Evolutionary conservation across 2,888 invertebrate species (phyloP), one percentile per base, ranked within the genome.

Genomic region (Camptogramma bilineatum): DNA sequence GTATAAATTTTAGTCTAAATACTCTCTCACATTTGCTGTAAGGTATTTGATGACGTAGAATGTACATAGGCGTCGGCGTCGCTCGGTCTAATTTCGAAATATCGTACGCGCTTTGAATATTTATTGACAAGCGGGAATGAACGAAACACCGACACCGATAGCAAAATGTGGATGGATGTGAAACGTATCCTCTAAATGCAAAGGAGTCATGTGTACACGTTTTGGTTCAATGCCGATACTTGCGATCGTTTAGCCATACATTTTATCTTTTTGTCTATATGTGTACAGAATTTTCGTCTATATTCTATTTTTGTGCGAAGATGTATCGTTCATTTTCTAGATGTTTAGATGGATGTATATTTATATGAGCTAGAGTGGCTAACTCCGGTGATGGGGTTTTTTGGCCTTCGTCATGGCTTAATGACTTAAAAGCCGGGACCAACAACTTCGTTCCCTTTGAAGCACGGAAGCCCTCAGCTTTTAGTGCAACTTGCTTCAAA

Each of bases 41-140:
- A 39, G 13, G 34, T 39, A 39, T 39, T 13, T 39, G 34, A 39
- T 39, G 34, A 39, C 13, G 34, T 39, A 39, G 13, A 39, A 13
- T 39, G 10, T 39, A 13, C 34, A 13, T 3, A 13, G 34, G 13
- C 13, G 34, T 39, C 34, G 34, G 13, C 13, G 34, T 39, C 34
- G 13, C 34, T 39, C 34, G 34, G 13, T 39, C 34, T 39, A 39
- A 39, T 28, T 42, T 24, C 31, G 18, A 57, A 65, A 56, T 60
- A 53, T 17, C 52, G 28, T 18, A 31, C 42, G 19, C 39, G 57
- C 28, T 44, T 62, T 66, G 62, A 62, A 66, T 54, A 66, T 66
- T 61, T 61, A 65, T 56, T 13, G 21, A 18, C 17, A 42, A 34
- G 44, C 55, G 28, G 52, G 48, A 56, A 64, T 65, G 34, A 61